phyloP scores from a whole-genome alignment of 2,113 vertebrate species.

The Etheostoma spectabile region DNA sequence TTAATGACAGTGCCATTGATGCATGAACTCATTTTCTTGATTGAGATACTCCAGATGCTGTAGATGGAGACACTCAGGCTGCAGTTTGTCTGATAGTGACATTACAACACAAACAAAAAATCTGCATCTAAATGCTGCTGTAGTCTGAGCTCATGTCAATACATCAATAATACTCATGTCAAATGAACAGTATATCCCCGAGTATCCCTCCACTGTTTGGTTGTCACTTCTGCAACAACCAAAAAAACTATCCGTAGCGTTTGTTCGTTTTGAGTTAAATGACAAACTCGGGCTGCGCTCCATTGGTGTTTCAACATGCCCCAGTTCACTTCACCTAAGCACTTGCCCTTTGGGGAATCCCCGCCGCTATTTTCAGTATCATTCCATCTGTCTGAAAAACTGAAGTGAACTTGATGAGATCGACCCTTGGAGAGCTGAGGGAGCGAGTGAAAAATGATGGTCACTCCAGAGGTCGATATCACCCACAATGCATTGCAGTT shows the following conservation, averaged over 20 bases:
- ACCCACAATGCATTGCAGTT: too few species aligned
- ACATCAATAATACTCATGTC: neutral
- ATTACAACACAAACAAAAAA: neutral
- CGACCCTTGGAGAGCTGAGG: too few species aligned
- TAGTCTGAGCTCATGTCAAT: neutral
- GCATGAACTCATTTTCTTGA: neutral
- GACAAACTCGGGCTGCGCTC: neutral
- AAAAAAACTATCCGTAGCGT: too few species aligned
- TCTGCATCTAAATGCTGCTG: neutral
- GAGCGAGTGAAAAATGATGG: too few species aligned
- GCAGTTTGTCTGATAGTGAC: neutral
- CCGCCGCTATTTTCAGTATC: too few species aligned
- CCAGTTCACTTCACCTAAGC: too few species aligned
- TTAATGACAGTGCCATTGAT: neutral
- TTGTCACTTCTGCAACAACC: neutral
- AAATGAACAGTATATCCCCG: neutral
- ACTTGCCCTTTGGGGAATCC: too few species aligned
- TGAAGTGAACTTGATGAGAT: too few species aligned
- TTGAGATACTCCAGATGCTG: neutral
- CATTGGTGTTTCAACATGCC: too few species aligned
- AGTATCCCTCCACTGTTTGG: neutral
- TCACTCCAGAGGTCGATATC: too few species aligned
- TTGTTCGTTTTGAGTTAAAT: neutral
- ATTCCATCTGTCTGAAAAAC: too few species aligned
- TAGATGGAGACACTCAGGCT: neutral